Evolutionary conservation across 2,888 invertebrate genomes (phyloP).

Genomic region (Podabrus alpinus): DNA sequence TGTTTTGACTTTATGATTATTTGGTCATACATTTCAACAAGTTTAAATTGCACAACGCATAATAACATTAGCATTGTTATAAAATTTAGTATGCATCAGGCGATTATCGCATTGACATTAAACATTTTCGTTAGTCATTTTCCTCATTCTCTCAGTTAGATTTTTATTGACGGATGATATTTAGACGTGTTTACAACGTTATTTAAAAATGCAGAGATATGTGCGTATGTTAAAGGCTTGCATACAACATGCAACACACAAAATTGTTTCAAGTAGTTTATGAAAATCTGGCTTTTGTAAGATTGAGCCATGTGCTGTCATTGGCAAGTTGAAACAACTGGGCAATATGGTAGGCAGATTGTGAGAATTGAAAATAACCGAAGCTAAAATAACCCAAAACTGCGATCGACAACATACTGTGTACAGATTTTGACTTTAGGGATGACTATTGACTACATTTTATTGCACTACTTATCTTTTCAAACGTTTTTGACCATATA

Average conservation of each 20-base stretch:
- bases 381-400: conserved; percentile 54
- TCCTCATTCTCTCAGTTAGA: neutral
- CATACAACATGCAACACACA: conserved; percentile 26
- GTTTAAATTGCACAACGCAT: neutral
- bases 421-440: conserved; percentile 47
- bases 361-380: conserved; percentile 55
- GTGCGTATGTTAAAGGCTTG: conserved; percentile 18
- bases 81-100: neutral
- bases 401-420: conserved; percentile 50
- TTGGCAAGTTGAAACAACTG: conserved; percentile 47
- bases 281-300: conserved; percentile 43
- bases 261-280: conserved; percentile 24
- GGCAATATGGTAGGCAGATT: conserved; percentile 55
- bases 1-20: neutral
- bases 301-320: conserved; percentile 49
- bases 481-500: neutral
- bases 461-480: neutral
- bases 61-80: neutral
- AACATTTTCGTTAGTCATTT: neutral
- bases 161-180: neutral
- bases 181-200: neutral
- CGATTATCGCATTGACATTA: neutral
- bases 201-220: neutral
- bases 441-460: neutral
- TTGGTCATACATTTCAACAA: neutral